Base-by-base conservation (phyloP, 2,888 invertebrate species). In the Anaspis maculata region DNA sequence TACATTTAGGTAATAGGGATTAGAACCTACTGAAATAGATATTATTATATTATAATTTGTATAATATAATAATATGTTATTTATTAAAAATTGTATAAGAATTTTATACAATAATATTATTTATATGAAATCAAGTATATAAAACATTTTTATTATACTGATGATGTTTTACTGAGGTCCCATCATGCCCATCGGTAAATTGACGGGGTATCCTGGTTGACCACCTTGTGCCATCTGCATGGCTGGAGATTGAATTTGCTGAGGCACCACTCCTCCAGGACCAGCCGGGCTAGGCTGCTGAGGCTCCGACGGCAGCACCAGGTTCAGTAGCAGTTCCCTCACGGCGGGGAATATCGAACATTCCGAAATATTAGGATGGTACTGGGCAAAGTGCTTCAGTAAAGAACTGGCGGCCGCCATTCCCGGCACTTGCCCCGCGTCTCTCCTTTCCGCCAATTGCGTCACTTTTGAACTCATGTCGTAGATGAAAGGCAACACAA, bases 321-420 rank as follows among this genome's bases (percentile, higher is more conserved):
- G 75, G 70, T 87, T 91, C 22, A 82, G 76, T 32, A 95, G 68
- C 35, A 95, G 69, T 67, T 95, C 92, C 42, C 90, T 75, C 27
- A 95, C 82, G 12, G 92, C 90, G 15, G 92, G 91, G 66, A 86
- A 92, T 32, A 95, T 75, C 10, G 90, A 87, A 62, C 94, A 94
- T 57, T 94, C 91, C 52, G 71, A 69, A 50, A 69, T 74, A 45
- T 69, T 70, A 3, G 67, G 73, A 47, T 76, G 76, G 60, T 80
- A 86, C 54, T 89, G 88, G 32, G 80, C 76, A 60, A 86, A 88
- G 46, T 77, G 69, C 49, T 81, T 77, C 9, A 83, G 64, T 36
- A 80, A 71, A 12, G 74, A 66, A 33, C 74, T 77, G 0, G 78
- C 79, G 1, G 79, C 77, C 3, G 75, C 70, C 44, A 75, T 72